phyloP scores from a whole-genome alignment of 2,113 vertebrate species.

The Struthio camelus region DNA sequence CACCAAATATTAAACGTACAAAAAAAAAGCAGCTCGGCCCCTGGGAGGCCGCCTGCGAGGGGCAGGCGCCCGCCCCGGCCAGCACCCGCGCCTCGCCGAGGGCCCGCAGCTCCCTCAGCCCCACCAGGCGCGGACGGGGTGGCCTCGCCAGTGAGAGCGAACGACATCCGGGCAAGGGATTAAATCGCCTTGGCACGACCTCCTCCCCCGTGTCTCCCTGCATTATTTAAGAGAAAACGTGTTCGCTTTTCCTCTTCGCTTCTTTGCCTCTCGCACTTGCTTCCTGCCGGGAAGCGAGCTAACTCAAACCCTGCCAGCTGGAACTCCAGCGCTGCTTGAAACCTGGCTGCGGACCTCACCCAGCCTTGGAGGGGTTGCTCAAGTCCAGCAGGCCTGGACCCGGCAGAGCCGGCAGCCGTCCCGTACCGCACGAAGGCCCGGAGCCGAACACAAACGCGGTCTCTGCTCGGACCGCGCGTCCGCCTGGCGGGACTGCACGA shows the following conservation, averaged over 20 bases:
- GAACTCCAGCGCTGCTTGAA: neutral
- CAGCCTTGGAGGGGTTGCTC: neutral
- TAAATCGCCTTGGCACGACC: neutral
- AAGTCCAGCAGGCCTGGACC: neutral
- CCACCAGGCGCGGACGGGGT: neutral
- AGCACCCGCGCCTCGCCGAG: neutral
- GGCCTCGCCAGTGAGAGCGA: rapidly evolving
- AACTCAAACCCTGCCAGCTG: neutral
- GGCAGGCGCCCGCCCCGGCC: rapidly evolving
- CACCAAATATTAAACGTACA: neutral
- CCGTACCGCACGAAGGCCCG: rapidly evolving
- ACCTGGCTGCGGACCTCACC: no score
- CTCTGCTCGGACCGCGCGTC: no score
- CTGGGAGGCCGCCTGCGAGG: neutral
- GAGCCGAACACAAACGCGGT: neutral
- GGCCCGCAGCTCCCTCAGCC: neutral
- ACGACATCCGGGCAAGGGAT: neutral
- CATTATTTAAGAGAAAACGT: slow-evolving; percentile 5
- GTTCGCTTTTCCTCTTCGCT: neutral
- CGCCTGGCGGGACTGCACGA: no score
- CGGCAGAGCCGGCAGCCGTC: neutral
- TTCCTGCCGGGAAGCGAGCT: neutral
- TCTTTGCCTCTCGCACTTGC: neutral
- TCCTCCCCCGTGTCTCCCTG: neutral
- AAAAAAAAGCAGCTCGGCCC: neutral